Conservation (phyloP, 2,797 vertebrate genomes). For the Serranus cabrilla region DNA sequence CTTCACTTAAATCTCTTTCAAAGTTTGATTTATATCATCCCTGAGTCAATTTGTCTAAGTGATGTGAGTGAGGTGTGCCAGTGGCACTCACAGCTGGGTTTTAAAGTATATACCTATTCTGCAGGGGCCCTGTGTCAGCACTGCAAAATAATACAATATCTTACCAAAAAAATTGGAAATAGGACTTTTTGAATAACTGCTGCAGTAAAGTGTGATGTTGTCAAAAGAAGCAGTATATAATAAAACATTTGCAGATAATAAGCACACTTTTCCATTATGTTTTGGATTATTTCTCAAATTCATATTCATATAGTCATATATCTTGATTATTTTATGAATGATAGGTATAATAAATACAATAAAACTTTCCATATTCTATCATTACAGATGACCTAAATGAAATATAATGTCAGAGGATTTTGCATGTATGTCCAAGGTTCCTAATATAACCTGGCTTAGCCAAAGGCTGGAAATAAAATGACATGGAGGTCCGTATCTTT, state of each 20-base stretch:
- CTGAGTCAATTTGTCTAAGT: slow-evolving; percentile 55
- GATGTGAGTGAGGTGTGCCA: slow-evolving; percentile 47
- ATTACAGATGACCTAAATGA: slow-evolving; percentile 8
- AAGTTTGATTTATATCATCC: slow-evolving; percentile 48
- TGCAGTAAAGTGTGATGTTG: not conserved
- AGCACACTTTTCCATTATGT: not conserved
- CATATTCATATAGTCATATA: not conserved
- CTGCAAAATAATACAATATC: not conserved
- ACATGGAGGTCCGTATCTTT: not conserved
- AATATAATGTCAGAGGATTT: slow-evolving; percentile 3
- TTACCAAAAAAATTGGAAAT: not conserved
- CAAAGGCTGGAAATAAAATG: not conserved
- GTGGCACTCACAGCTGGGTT: slow-evolving; percentile 23
- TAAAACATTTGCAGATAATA: not conserved
- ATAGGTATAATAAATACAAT: not conserved
- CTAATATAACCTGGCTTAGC: slow-evolving; percentile 18
- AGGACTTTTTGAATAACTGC: not conserved
- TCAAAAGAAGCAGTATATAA: not conserved
- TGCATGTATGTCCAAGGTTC: slow-evolving; percentile 11
- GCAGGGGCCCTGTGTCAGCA: not conserved
- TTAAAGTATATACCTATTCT: slow-evolving; percentile 5
- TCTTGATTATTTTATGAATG: not conserved
- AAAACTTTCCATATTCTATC: not conserved
- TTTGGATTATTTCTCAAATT: not conserved
- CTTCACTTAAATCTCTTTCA: not conserved